These are phyloP conservation scores for Pelodiscus sinensis DNA, from an alignment of 2,113 vertebrate genomes.

Conservation along the genomic window DNA sequence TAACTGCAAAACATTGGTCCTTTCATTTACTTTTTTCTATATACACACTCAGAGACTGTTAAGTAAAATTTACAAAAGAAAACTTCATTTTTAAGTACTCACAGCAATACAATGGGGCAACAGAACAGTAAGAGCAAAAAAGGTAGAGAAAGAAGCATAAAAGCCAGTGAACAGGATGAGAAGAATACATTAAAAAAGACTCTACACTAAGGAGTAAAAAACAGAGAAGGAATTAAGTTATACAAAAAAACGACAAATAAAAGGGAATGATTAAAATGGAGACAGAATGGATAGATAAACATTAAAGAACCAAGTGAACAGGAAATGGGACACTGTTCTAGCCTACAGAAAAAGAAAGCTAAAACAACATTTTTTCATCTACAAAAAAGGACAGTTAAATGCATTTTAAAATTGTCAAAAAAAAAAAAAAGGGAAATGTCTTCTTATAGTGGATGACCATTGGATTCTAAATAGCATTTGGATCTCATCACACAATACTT, in stretches of 20 bases:
- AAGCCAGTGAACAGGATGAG: background rate
- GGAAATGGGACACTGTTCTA: background rate
- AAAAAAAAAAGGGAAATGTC: background rate
- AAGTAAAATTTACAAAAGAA: background rate
- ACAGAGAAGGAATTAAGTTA: background rate
- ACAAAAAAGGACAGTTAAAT: background rate
- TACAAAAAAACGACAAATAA: background rate
- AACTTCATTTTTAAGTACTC: background rate
- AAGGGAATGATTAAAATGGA: background rate
- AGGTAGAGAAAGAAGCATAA: background rate
- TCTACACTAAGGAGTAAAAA: background rate
- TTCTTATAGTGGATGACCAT: rapidly evolving
- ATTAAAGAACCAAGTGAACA: background rate
- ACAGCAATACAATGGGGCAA: background rate
- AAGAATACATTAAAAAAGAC: background rate
- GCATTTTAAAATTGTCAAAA: background rate
- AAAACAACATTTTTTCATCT: background rate
- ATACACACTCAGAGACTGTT: background rate
- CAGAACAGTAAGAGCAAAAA: background rate
- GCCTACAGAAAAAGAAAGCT: background rate
- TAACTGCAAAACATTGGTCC: slow-evolving; percentile 8
- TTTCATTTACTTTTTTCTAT: background rate
- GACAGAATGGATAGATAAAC: background rate
- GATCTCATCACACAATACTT: background rate
- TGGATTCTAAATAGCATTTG: background rate